A percentile compares a stretch with the other conserved stretches of the same genome.
Conservation (phyloP, 2,113 vertebrate genomes). For the Spermophilus dauricus region DNA sequence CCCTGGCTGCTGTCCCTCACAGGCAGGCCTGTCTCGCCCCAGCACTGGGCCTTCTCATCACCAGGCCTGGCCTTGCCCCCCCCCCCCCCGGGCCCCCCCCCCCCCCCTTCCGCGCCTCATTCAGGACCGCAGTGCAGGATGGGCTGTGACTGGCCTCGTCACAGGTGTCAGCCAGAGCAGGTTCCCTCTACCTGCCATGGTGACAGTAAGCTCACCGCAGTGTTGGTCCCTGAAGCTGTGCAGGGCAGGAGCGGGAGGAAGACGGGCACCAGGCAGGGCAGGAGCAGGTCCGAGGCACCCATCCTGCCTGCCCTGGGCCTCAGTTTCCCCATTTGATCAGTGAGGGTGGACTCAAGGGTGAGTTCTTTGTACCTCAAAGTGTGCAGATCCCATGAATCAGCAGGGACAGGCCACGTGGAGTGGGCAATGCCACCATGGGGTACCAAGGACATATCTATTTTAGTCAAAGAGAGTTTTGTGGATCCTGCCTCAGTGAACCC, state of each 20-base stretch:
- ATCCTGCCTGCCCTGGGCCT: not conserved
- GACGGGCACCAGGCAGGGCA: too few relatives aligned
- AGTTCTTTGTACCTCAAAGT: not conserved
- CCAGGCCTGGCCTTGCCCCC: not conserved
- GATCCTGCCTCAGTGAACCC: not conserved
- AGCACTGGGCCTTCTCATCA: not conserved
- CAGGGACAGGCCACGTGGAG: not conserved
- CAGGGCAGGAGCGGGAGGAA: not conserved
- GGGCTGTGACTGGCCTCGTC: not conserved
- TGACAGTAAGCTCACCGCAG: fast-evolving
- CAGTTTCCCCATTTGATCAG: not conserved
- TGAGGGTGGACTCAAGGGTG: not conserved
- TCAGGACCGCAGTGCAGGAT: fast-evolving
- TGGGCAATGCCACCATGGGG: not conserved
- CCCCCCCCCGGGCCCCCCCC: not conserved
- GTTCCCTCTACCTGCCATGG: fast-evolving
- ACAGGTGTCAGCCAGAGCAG: fast-evolving
- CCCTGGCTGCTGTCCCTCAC: too few relatives aligned
- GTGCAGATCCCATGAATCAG: not conserved
- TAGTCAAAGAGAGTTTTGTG: not conserved
- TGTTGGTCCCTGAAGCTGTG: not conserved
- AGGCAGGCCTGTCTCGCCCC: not conserved
- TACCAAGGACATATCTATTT: constrained; percentile 57
- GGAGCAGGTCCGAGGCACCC: not conserved
- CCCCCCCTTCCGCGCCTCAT: not conserved